Base-by-base conservation (phyloP, 2,113 vertebrate genomes). In the Varanus komodoensis region DNA sequence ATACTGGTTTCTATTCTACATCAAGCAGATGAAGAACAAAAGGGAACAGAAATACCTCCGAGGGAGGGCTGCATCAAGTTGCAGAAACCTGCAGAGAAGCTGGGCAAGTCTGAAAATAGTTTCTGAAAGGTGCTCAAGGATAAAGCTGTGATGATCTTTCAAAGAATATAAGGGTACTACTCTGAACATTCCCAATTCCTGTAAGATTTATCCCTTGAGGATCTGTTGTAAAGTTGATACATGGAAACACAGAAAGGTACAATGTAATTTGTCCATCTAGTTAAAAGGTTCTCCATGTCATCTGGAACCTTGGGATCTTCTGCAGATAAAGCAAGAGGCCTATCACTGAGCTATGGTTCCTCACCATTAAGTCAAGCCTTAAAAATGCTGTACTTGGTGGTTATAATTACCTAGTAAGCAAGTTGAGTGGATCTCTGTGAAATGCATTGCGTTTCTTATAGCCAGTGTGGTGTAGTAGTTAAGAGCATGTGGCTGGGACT, bases 81-180 rank as follows among this genome's bases (percentile, higher is more conserved):
- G 48, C 93, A 54, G 23, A 86, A 64, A 68, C 5, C 32, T 90
- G 86, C 87, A 88, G 2, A 90, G 68, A 73, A 87, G 8, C 4
- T n/a, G 14, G 44, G 0, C 11, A 27, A 69, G n/a, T 29, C 64
- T 69, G 64, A 48, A 69, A n/a, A 69, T 2, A 19, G 75, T n/a
- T 50, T 29, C 34, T 81, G 77, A 75, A 91, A n/a, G 38, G 74
- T 84, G 69, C 93, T 69, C 90, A 86, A 15, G 17, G 68, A 77
- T 68, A 75, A 9, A 71, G 87, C 64, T 61, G 27, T 3, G 2
- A 77, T 87, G 84, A 71, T 90, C 64, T 14, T 74, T 61, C 86
- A 32, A 82, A 84, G 54, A 82, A 4, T 32, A 61, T 44, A 94
- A 8, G 54, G 78, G 8, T 83, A 38, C 89, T 54, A 64, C 38